Percentiles rank a stretch among this genome's conserved stretches.
These are phyloP conservation scores for Calycopis cecrops DNA, from an alignment of 1,140 invertebrate genomes.

Conservation along the genomic window DNA sequence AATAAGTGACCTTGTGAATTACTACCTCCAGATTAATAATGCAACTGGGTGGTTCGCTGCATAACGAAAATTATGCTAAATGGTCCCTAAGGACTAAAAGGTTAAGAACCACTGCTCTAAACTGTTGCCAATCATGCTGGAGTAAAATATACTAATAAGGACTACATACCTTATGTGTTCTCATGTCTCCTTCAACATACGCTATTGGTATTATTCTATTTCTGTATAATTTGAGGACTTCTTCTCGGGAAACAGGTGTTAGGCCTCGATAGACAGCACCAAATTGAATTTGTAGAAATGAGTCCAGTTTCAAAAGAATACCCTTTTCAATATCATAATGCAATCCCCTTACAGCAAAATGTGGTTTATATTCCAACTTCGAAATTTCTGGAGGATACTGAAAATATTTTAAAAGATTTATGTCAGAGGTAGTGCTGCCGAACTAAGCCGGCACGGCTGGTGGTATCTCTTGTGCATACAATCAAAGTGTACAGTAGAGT, in stretches of 20 bases:
- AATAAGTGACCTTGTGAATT: too few relatives aligned
- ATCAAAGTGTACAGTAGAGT: too few relatives aligned
- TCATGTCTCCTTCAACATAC: conserved; percentile 84
- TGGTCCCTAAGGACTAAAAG: too few relatives aligned
- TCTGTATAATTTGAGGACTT: conserved; percentile 91
- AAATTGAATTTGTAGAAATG: conserved; percentile 96
- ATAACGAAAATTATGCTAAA: too few relatives aligned
- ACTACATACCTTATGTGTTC: conserved; percentile 62
- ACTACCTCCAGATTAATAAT: too few relatives aligned
- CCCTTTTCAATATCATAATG: conserved; percentile 98
- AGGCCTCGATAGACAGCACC: conserved; percentile 95
- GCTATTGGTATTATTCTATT: conserved; percentile 89
- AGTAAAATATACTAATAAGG: conserved; percentile 7
- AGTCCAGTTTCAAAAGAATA: conserved; percentile 95
- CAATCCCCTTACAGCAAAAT: conserved; percentile 94
- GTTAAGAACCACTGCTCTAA: too few relatives aligned
- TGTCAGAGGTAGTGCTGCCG: too few relatives aligned
- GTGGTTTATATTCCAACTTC: conserved; percentile 88
- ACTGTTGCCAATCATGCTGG: too few relatives aligned
- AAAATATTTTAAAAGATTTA: conserved; percentile 48
- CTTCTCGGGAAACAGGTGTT: conserved; percentile 86
- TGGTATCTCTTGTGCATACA: too few relatives aligned
- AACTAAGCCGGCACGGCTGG: too few relatives aligned
- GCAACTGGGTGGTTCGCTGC: too few relatives aligned
- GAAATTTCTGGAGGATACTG: conserved; percentile 94